Evolutionary conservation across 2,888 invertebrate genomes (phyloP), one percentile per base, ranked within the genome.

Genomic region (Automeris io): DNA sequence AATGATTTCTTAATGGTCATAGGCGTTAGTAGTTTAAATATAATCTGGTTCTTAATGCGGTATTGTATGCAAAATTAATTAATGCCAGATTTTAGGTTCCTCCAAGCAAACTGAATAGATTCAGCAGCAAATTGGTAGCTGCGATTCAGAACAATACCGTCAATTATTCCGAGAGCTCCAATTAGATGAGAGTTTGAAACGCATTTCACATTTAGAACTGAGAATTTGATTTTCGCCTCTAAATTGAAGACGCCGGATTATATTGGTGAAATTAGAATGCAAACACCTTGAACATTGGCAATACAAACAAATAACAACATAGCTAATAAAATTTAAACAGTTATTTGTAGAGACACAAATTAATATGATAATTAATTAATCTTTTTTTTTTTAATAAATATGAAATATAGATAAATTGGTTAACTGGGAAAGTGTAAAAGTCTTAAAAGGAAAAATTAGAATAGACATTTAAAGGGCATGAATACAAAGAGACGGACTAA

Each of bases 161-260:
- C 52, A 67, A 61, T 61, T 64, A 58, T 56, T 57, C 46, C 38
- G 25, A 49, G 46, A 45, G 51, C 52, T 53, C 58, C 59, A 68
- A 66, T 68, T 66, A 67, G 58, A 60, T 47, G 44, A 43, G 40
- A 53, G 35, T 48, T 46, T 42, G 44, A 54, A 53, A 46, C 54
- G 51, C 51, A 51, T 56, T 60, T 55, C 55, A 44, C 47, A 48
- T 50, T 57, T 54, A 45, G 42, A 41, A 40, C 45, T 38, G 39
- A 46, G 47, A 57, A 56, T 51, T 61, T 49, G 47, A 61, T 57
- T 54, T 54, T 47, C 47, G 41, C 39, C 43, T 37, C 44, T 43
- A 43, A 57, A 47, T 50, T 44, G 41, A 41, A 39, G 47, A 43
- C 43, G 32, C 23, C 38, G 39, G 43, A 52, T 47, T 42, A 42